Percentiles rank a stretch among this genome's conserved stretches.
phyloP scores from a whole-genome alignment of 2,113 vertebrate species.

The Chinchilla lanigera region DNA sequence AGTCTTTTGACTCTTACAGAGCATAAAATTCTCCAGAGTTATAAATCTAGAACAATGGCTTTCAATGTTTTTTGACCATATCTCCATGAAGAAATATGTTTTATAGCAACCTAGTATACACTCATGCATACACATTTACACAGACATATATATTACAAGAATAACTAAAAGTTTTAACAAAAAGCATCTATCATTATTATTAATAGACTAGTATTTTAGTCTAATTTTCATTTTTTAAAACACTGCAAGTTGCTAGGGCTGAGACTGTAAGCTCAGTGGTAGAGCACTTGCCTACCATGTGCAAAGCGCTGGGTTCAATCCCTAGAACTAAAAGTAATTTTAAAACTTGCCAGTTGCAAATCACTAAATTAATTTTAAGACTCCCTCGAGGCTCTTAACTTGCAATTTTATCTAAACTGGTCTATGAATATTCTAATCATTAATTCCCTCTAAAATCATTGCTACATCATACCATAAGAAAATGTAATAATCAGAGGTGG shows the following conservation, averaged over 20 bases:
- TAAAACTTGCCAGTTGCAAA: background rate
- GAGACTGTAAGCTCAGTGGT: background rate
- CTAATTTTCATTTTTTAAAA: background rate
- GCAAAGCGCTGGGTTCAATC: background rate
- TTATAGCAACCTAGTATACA: background rate
- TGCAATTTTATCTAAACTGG: background rate
- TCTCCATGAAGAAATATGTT: background rate
- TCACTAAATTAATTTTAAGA: constrained; percentile 18
- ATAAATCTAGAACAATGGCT: background rate
- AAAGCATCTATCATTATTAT: background rate
- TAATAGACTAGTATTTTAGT: background rate
- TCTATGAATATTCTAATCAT: background rate
- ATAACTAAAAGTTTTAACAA: background rate
- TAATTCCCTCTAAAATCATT: background rate
- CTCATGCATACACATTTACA: background rate
- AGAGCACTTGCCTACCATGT: background rate
- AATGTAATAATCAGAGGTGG: background rate
- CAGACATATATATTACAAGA: background rate
- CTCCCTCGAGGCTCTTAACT: background rate
- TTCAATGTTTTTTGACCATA: background rate
- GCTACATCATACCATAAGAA: background rate
- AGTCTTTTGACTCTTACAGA: background rate
- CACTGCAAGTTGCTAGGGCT: background rate
- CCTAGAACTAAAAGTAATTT: background rate
- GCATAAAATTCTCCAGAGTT: background rate